Conservation (phyloP, 2,113 vertebrate genomes). For the Rissa tridactyla region DNA sequence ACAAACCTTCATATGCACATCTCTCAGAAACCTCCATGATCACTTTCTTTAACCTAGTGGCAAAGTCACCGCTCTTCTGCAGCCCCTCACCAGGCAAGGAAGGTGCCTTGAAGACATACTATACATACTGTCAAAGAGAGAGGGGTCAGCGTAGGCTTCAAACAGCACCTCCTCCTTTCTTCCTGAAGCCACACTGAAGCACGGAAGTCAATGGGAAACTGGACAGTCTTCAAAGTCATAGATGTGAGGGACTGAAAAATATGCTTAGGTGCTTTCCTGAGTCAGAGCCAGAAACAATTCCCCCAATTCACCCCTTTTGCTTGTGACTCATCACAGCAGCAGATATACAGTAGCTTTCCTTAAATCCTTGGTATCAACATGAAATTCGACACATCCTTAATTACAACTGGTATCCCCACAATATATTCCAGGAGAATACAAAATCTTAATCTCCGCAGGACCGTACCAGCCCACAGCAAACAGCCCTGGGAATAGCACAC, state of each 20-base stretch:
- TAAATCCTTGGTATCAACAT: background rate
- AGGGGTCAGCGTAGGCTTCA: background rate
- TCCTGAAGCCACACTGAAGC: background rate
- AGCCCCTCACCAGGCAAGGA: background rate
- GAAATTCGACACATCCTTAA: background rate
- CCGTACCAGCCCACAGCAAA: background rate
- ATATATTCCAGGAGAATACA: background rate
- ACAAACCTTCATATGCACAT: background rate
- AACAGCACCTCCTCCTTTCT: background rate
- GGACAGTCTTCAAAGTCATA: background rate
- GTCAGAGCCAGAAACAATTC: background rate
- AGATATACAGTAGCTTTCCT: background rate
- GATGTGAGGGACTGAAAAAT: background rate
- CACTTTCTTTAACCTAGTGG: background rate
- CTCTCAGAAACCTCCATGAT: background rate
- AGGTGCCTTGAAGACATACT: background rate
- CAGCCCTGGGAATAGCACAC: background rate
- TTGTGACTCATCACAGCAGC: background rate
- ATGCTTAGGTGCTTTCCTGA: background rate
- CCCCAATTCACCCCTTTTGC: background rate
- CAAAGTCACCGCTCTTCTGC: background rate
- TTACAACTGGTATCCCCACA: background rate
- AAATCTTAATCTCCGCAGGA: background rate
- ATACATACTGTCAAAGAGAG: background rate
- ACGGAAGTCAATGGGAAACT: background rate